Evolutionary conservation across 2,113 vertebrate species (phyloP).

Genomic region (Caranx melampygus): DNA sequence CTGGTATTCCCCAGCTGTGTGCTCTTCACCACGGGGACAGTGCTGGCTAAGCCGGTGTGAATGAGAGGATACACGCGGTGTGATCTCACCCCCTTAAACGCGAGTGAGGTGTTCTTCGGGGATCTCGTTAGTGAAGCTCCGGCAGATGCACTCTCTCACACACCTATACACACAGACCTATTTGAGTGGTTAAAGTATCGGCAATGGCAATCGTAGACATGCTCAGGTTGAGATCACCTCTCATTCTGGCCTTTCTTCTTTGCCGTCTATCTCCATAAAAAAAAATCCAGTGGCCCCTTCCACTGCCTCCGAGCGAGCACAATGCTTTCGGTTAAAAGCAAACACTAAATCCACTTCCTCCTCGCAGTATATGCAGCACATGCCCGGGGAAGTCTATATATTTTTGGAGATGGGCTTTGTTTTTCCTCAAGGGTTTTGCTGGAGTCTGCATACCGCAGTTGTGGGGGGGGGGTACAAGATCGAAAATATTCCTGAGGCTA

Average conservation of each 20-base stretch:
- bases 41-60: slow-evolving; percentile 58
- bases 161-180: slow-evolving; percentile 9
- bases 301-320: slow-evolving; percentile 53
- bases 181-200: slow-evolving; percentile 23
- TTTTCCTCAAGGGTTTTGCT: slow-evolving; percentile 63
- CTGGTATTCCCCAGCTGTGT: slow-evolving; percentile 57
- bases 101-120: slow-evolving; percentile 59
- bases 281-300: slow-evolving; percentile 24
- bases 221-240: slow-evolving; percentile 39
- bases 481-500: slow-evolving; percentile 67
- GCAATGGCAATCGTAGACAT: slow-evolving; percentile 23
- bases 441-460: slow-evolving; percentile 45
- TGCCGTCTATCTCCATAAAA: slow-evolving; percentile 41
- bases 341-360: slow-evolving; percentile 58
- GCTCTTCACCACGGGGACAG: slow-evolving; percentile 60
- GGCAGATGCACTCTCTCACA: slow-evolving; percentile 37
- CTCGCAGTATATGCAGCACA: slow-evolving; percentile 41
- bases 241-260: slow-evolving; percentile 28
- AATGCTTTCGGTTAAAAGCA: slow-evolving; percentile 58
- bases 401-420: slow-evolving; percentile 71
- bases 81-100: slow-evolving; percentile 61
- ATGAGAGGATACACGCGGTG: slow-evolving; percentile 60
- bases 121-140: slow-evolving; percentile 78
- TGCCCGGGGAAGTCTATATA: slow-evolving; percentile 63
- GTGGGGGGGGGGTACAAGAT: slow-evolving; percentile 46